Conservation (phyloP, 2,797 vertebrate species). For the Ceryle rudis region DNA sequence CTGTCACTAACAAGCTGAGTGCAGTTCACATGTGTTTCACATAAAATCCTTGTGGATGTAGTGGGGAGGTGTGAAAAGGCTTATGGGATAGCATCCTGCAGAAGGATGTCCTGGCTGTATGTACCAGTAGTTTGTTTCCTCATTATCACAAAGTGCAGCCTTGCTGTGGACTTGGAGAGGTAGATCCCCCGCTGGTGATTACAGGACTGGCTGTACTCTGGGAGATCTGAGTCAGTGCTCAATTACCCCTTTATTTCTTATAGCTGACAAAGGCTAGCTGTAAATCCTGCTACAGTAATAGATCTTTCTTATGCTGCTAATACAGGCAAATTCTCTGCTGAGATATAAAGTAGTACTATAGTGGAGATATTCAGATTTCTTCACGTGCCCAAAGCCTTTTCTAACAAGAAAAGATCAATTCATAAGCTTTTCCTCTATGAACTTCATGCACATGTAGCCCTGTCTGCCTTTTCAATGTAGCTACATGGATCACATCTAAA, state of each 20-base stretch:
- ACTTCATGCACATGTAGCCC: fast-evolving
- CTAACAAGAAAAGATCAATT: neutral
- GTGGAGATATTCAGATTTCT: neutral
- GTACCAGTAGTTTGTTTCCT: neutral
- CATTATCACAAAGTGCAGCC: neutral
- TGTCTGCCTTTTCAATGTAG: neutral
- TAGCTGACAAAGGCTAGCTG: neutral
- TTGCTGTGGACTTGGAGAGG: neutral
- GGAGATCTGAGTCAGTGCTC: neutral
- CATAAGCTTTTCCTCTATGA: neutral
- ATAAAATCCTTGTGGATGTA: neutral
- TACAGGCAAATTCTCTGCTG: neutral
- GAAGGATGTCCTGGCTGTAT: neutral
- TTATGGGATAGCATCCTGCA: neutral
- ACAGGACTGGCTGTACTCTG: neutral
- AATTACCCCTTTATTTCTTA: neutral
- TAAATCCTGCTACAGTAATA: neutral
- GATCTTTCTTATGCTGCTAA: neutral
- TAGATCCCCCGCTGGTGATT: fast-evolving
- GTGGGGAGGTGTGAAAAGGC: neutral
- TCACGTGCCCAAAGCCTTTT: neutral
- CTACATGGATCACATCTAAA: neutral
- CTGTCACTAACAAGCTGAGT: neutral
- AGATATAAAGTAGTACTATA: neutral
- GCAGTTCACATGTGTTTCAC: neutral